phyloP scores from a whole-genome alignment of 2,888 invertebrate genomes.

The Rhopalosiphum nymphaeae region DNA sequence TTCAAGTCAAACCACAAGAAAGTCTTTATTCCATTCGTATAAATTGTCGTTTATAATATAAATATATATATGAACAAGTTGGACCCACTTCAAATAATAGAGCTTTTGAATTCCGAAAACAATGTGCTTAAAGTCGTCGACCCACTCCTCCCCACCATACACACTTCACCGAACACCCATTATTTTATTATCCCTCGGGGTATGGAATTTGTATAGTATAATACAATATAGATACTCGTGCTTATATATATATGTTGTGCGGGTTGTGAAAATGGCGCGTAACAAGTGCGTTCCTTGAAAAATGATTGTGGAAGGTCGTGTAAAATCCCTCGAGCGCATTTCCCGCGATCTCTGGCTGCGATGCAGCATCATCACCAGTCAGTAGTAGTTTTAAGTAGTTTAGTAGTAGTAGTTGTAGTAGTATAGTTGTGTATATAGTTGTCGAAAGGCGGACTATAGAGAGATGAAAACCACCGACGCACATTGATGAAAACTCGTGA shows the following conservation, averaged over 20 bases:
- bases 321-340: constrained; percentile 18
- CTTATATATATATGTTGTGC: background rate
- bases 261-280: background rate
- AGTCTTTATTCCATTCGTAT: background rate
- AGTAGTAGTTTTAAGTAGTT: background rate
- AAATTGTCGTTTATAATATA: background rate
- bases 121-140: background rate
- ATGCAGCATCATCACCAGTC: background rate
- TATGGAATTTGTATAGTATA: background rate
- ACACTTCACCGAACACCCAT: background rate
- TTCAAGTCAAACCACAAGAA: background rate
- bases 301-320: constrained; percentile 51
- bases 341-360: background rate
- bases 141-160: background rate
- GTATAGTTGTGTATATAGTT: background rate
- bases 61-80: background rate
- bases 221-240: background rate
- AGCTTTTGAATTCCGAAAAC: background rate
- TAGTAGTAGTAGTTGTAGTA: background rate
- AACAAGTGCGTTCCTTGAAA: constrained; percentile 42
- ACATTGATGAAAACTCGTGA: constrained; percentile 4
- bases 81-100: background rate
- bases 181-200: background rate
- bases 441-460: background rate
- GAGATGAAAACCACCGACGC: background rate